Evolutionary conservation across 2,113 vertebrate genomes (phyloP), one percentile per base, ranked within the genome.

Genomic region (Tachycineta bicolor): DNA sequence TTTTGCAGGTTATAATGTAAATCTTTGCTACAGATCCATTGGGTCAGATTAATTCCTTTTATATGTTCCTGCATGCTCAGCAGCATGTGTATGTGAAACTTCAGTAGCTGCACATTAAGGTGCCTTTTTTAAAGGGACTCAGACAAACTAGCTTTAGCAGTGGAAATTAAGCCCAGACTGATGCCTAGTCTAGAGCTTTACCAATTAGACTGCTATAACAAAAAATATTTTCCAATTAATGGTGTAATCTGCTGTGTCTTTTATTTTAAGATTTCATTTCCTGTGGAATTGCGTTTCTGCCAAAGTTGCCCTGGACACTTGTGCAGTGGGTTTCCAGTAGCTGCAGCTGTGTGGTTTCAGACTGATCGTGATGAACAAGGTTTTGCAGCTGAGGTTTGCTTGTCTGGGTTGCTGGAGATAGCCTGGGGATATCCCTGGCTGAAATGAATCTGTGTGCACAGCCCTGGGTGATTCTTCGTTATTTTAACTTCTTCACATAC

Each of bases 231-330:
- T 91, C 53, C 24, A 84, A 12, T 82, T 68, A 69, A 60, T 79
- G 9, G 20, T 33, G 52, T 71, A 24, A 68, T 76, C 55, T 60
- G 11, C 12, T 53, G 3, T 33, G 15, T 63, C 39, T 86, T 83
- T 87, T 46, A 17, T 84, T 89, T 53, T 47, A 73, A 79, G 56
- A 64, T 85, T 90, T 93, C 16, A 64, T 94, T 83, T 94, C 79
- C 87, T 65, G 20, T 44, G 12, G 50, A 41, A 19, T 39, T 62
- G 8, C 8, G 5, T 86, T 82, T 90, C 55, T 44, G 46, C 16
- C 18, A 10, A 55, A 75, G 64, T n/a, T 83, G 46, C 37, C 68
- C 46, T 68, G 70, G 43, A 53, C 71, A 24, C 34, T 95, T 60
- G 21, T 47, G 10, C 47, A 44, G 52, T 33, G 81, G 26, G 70